Conservation (phyloP, 1,140 invertebrate genomes). For the Battus philenor region DNA sequence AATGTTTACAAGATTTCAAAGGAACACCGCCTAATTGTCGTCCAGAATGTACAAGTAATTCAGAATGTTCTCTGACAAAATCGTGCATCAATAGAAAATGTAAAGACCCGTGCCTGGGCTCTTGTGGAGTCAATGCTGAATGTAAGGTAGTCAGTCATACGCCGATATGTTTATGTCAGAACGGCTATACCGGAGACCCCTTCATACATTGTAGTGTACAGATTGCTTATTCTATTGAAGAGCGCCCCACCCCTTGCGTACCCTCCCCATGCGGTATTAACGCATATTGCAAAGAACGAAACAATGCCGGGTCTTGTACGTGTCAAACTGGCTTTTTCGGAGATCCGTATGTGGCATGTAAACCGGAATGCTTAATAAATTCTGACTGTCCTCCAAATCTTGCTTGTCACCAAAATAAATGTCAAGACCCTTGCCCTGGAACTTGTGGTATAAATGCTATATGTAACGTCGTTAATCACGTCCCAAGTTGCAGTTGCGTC, state of each 20-base stretch:
- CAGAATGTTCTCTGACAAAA: constrained; percentile 78
- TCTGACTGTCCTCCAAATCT: constrained; percentile 76
- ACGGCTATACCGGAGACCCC: constrained; percentile 81
- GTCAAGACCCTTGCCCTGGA: constrained; percentile 77
- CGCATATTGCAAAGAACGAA: constrained; percentile 79
- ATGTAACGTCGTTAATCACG: constrained; percentile 82
- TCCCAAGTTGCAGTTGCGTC: constrained; percentile 83
- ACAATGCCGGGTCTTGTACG: constrained; percentile 81
- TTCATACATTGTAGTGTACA: constrained; percentile 77
- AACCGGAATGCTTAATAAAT: constrained; percentile 78
- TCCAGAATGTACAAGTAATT: constrained; percentile 82
- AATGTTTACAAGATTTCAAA: constrained; percentile 78
- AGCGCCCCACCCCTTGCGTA: constrained; percentile 78
- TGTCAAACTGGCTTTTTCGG: constrained; percentile 86
- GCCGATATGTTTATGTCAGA: constrained; percentile 79
- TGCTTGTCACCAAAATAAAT: constrained; percentile 78
- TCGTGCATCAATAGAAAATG: constrained; percentile 83
- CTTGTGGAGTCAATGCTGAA: constrained; percentile 79
- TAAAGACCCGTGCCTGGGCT: constrained; percentile 82
- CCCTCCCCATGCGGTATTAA: constrained; percentile 86
- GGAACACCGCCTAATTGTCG: constrained; percentile 80
- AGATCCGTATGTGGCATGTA: constrained; percentile 83
- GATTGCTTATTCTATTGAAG: constrained; percentile 60
- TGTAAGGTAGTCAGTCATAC: constrained; percentile 80
- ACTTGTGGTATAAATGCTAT: constrained; percentile 82